Conservation (phyloP, 2,888 invertebrate species). For the Eurytoma adleriae region DNA sequence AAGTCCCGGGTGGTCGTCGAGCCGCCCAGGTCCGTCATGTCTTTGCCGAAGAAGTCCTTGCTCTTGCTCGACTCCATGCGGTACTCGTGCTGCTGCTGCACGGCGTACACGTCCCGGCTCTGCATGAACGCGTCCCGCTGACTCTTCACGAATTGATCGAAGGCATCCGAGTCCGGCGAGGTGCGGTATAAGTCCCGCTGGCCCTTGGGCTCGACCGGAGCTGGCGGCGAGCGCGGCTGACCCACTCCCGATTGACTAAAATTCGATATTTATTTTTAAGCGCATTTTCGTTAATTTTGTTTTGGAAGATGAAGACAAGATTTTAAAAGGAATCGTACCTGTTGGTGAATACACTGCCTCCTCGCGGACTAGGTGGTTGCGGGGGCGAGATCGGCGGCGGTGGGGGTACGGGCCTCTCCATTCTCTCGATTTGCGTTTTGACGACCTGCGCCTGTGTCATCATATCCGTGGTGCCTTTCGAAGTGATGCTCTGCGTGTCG, state of each 20-base stretch:
- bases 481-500: conserved; percentile 73
- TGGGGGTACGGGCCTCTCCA: conserved; percentile 78
- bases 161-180: conserved; percentile 72
- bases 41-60: conserved; percentile 68
- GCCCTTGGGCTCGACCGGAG: conserved; percentile 81
- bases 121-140: conserved; percentile 74
- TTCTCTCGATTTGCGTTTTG: conserved; percentile 79
- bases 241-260: conserved; percentile 76
- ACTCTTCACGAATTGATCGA: conserved; percentile 72
- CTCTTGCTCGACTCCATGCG: conserved; percentile 30
- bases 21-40: conserved; percentile 69
- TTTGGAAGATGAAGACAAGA: too few species aligned
- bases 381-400: conserved; percentile 80
- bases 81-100: conserved; percentile 18
- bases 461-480: conserved; percentile 75
- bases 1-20: conserved; percentile 68
- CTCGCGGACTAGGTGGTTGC: conserved; percentile 75
- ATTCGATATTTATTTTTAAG: background rate
- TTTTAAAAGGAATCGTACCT: conserved; percentile 64
- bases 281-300: too few species aligned
- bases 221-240: conserved; percentile 82
- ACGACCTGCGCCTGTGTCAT: conserved; percentile 75
- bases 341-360: conserved; percentile 76
- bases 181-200: conserved; percentile 68
- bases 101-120: conserved; percentile 70